These are phyloP conservation scores for Spisula solida DNA, from an alignment of 2,888 invertebrate species.

Conservation along the genomic window DNA sequence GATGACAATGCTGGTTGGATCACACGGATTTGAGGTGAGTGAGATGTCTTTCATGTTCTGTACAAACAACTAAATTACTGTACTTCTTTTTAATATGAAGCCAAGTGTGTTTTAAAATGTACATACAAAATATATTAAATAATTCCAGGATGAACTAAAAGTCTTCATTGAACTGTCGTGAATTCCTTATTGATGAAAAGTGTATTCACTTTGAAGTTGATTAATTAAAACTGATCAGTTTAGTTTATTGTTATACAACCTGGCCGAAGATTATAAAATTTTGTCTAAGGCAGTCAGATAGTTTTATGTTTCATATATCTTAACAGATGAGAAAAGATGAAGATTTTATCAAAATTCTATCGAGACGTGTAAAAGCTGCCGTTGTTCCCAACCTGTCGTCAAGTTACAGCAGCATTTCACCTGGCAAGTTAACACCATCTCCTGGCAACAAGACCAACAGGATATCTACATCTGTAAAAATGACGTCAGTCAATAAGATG, in stretches of 20 bases:
- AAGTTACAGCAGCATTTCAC: slow-evolving; percentile 48
- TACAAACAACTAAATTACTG: too few relatives aligned
- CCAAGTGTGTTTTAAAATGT: too few relatives aligned
- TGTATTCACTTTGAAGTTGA: too few relatives aligned
- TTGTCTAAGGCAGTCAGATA: too few relatives aligned
- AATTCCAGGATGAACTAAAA: too few relatives aligned
- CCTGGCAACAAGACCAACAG: background rate
- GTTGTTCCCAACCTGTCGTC: slow-evolving; percentile 69
- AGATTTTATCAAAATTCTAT: slow-evolving; percentile 75
- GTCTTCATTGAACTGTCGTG: too few relatives aligned
- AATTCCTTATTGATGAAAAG: too few relatives aligned
- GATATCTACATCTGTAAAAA: background rate
- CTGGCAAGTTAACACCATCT: background rate
- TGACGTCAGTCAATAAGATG: slow-evolving; percentile 38
- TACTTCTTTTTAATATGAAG: too few relatives aligned
- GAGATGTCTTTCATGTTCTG: background rate
- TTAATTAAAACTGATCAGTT: background rate
- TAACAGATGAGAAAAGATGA: slow-evolving; percentile 74
- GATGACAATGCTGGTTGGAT: slow-evolving; percentile 86
- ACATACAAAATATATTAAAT: too few relatives aligned
- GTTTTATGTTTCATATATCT: too few relatives aligned
- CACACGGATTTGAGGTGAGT: slow-evolving; percentile 77
- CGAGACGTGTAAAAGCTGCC: slow-evolving; percentile 73
- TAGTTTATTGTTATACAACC: background rate
- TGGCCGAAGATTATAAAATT: too few relatives aligned